Evolutionary conservation across 2,888 invertebrate genomes (phyloP), one percentile per base, ranked within the genome.

Genomic region (Drosophila neutralis): DNA sequence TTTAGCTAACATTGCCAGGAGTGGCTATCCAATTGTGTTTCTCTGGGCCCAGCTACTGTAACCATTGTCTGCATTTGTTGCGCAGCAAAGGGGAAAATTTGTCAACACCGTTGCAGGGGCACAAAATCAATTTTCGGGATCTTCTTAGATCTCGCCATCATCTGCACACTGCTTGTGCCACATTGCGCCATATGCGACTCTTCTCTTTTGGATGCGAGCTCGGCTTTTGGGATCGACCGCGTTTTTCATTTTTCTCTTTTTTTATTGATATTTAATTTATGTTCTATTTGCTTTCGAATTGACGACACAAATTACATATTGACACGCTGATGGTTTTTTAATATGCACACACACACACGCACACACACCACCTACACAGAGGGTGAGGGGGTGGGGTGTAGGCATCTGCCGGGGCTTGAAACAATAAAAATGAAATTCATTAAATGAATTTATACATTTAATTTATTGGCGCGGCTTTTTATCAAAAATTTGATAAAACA

Each of bases 251-350:
- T n/a, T 4, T 4, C 0, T 36, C 5, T 36, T 6, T 36, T 24
- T 45, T 87, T 82, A 81, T 78, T 82, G 87, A 78, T 87, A 87
- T 78, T 87, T 87, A 89, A 89, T 91, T 91, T 89, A 87, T 91
- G 73, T 87, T 83, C 87, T 88, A 91, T 91, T 90, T 83, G 80
- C 69, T 58, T 45, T 53, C 64, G 40, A 51, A 69, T 60, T 71
- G 90, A 80, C 69, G 86, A 83, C 87, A 90, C 91, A 90, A 91
- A 89, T 88, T 90, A 91, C 90, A 90, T 87, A 91, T 91, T 89
- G 88, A 80, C 90, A 82, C 83, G 89, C 91, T 89, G 89, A 91
- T 91, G 91, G 91, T 87, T 89, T 89, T 89, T 89, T 91, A 89
- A 89, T 89, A 89, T 87, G 87, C 84, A 76, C 88, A 87, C 65